A percentile compares a stretch with the other conserved stretches of the same genome.
Evolutionary conservation across 2,113 vertebrate genomes (phyloP).

Genomic region (Cyprinus carpio): DNA sequence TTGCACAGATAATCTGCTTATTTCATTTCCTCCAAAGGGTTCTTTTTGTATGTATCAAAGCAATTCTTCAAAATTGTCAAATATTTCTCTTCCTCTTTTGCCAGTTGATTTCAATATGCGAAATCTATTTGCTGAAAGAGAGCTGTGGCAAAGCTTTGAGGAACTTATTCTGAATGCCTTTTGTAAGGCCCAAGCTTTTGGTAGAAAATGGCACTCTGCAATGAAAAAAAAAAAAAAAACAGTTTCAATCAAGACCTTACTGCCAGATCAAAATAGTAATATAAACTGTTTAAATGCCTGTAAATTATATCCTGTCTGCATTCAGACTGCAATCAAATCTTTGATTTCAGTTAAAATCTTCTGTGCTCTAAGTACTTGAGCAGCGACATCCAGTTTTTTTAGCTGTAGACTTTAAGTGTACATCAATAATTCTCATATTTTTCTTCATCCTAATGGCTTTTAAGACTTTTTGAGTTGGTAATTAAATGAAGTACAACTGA

Average conservation of each 20-base stretch:
- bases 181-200: background rate
- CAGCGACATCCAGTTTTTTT: background rate
- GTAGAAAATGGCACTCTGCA: background rate
- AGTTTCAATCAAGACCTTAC: background rate
- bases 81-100: background rate
- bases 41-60: background rate
- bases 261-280: background rate
- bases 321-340: background rate
- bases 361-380: background rate
- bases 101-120: slow-evolving; percentile 10
- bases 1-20: slow-evolving; percentile 13
- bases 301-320: too few relatives aligned
- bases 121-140: slow-evolving; percentile 9
- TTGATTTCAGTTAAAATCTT: background rate
- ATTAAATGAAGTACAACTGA: background rate
- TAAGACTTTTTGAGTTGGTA: background rate
- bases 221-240: background rate
- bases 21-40: background rate
- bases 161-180: slow-evolving; percentile 17
- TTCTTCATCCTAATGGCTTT: background rate
- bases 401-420: background rate
- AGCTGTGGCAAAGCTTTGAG: slow-evolving; percentile 1
- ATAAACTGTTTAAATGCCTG: background rate
- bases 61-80: background rate
- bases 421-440: background rate